These are phyloP conservation scores for Onthophagus taurus DNA, from an alignment of 1,140 invertebrate genomes.

Conservation along the genomic window DNA sequence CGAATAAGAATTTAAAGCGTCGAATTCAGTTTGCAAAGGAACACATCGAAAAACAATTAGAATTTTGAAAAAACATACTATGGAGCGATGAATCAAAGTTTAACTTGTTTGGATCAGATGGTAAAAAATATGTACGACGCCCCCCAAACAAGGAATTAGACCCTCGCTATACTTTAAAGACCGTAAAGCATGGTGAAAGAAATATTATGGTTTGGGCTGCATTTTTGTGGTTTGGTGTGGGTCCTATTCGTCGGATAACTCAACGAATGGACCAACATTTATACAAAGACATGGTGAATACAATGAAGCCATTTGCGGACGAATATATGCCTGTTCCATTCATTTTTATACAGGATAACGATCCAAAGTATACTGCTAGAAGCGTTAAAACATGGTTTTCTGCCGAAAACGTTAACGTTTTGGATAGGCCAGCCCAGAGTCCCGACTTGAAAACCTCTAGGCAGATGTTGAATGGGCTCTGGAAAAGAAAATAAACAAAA, in stretches of 20 bases:
- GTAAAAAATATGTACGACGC: constrained; percentile 1
- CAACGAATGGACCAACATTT: constrained; percentile 1
- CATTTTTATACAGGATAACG: constrained; percentile 3
- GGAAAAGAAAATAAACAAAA: too few relatives aligned
- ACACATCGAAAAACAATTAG: neutral
- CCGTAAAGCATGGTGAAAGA: constrained; percentile 8
- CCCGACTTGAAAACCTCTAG: constrained; percentile 3
- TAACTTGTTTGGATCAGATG: constrained; percentile 2
- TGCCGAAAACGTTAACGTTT: constrained; percentile 4
- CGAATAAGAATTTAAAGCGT: neutral
- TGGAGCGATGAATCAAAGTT: constrained; percentile 8
- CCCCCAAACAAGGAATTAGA: neutral
- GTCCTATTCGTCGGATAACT: neutral
- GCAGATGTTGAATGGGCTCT: too few relatives aligned
- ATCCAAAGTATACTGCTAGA: constrained; percentile 6
- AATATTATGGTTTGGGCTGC: constrained; percentile 9
- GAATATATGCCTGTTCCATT: neutral
- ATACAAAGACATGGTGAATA: neutral
- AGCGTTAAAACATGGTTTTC: neutral
- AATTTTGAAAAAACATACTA: neutral
- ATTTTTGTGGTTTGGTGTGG: constrained; percentile 6
- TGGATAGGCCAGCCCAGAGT: neutral
- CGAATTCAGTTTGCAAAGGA: constrained; percentile 1
- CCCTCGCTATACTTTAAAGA: neutral
- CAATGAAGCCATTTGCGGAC: neutral